phyloP scores from a whole-genome alignment of 2,113 vertebrate genomes.

The Thomomys bottae region DNA sequence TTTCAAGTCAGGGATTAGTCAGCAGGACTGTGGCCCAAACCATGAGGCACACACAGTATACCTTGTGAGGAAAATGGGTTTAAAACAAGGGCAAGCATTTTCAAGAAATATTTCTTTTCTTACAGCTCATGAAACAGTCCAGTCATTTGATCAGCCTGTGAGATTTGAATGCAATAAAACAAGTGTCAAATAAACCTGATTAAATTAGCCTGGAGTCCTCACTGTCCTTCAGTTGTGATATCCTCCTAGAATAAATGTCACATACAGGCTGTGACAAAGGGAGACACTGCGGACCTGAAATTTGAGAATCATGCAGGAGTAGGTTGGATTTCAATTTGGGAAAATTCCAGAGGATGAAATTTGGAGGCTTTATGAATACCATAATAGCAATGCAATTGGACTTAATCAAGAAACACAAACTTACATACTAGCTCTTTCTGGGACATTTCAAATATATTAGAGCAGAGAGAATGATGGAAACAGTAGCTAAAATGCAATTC shows the following conservation, averaged over 20 bases:
- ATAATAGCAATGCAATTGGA: constrained; percentile 26
- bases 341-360: constrained; percentile 64
- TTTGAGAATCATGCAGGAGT: constrained; percentile 42
- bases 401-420: constrained; percentile 58
- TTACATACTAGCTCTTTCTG: constrained; percentile 30
- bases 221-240: constrained; percentile 40
- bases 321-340: constrained; percentile 63
- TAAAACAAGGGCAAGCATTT: constrained; percentile 22
- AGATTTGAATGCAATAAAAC: constrained; percentile 51
- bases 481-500: not conserved
- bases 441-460: constrained; percentile 41
- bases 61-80: not conserved
- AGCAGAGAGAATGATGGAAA: constrained; percentile 45
- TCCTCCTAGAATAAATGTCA: constrained; percentile 39
- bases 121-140: not conserved
- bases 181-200: constrained; percentile 60
- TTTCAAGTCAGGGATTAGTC: not conserved
- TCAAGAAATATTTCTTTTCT: constrained; percentile 15
- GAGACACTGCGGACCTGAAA: constrained; percentile 6
- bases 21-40: not conserved
- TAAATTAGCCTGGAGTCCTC: constrained; percentile 47
- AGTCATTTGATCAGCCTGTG: constrained; percentile 8
- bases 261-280: not conserved
- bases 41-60: not conserved
- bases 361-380: constrained; percentile 52